Conservation (phyloP, 2,113 vertebrate species). For the Ellobius talpinus region DNA sequence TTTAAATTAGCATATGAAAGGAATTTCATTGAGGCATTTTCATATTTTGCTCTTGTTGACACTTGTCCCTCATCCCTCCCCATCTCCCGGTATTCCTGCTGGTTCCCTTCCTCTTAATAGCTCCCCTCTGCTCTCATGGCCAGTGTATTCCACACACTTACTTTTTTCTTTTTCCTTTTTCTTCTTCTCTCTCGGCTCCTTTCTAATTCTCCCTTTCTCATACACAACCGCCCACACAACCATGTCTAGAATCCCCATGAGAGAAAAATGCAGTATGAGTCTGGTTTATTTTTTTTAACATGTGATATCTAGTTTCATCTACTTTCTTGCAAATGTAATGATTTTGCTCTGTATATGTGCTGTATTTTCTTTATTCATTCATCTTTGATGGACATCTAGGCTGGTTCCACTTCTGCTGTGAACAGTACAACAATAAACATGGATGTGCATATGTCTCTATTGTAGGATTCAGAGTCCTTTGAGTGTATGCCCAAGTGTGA, state of each 20-base stretch:
- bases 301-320: neutral
- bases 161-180: neutral
- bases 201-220: neutral
- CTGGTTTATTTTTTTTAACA: neutral
- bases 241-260: neutral
- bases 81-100: neutral
- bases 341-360: neutral
- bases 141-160: neutral
- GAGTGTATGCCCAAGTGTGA: neutral
- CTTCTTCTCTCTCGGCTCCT: neutral
- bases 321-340: neutral
- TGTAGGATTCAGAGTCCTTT: neutral
- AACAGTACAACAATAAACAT: neutral
- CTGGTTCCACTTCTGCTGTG: neutral
- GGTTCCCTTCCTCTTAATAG: neutral
- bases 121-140: neutral
- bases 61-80: neutral
- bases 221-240: neutral
- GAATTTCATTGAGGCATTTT: neutral
- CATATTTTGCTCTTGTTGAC: neutral
- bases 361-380: neutral
- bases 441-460: neutral
- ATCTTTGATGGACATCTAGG: neutral
- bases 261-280: neutral
- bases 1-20: neutral